Evolutionary conservation across 2,797 vertebrate species (phyloP).

Genomic region (Enoplosus armatus): DNA sequence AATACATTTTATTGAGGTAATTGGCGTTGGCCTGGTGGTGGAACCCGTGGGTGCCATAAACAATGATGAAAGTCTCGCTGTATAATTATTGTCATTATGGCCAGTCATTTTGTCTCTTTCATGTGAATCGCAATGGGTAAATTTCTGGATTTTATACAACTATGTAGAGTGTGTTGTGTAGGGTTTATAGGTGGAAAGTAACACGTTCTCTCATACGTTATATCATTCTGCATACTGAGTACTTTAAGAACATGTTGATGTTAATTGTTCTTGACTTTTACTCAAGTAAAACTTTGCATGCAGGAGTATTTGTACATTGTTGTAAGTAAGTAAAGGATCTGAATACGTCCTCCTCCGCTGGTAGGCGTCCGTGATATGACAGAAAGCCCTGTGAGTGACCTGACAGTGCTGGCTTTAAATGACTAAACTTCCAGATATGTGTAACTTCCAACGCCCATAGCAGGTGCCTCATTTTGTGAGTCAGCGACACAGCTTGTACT

Average conservation of each 20-base stretch:
- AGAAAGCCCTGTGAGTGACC: slow-evolving; percentile 31
- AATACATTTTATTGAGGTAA: slow-evolving; percentile 60
- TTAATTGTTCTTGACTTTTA: neutral
- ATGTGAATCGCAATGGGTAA: slow-evolving; percentile 26
- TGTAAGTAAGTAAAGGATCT: neutral
- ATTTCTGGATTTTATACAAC: slow-evolving; percentile 40
- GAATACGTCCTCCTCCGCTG: slow-evolving; percentile 9
- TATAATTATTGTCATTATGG: slow-evolving; percentile 59
- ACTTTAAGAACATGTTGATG: neutral
- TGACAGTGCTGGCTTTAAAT: slow-evolving; percentile 47
- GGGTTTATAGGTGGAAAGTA: slow-evolving; percentile 13
- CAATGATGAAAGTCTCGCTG: slow-evolving; percentile 48
- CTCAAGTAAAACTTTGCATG: neutral
- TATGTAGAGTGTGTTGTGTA: neutral
- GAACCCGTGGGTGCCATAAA: slow-evolving; percentile 49
- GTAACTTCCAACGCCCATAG: slow-evolving; percentile 61
- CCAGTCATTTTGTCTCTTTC: slow-evolving; percentile 46
- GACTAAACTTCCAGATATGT: slow-evolving; percentile 69
- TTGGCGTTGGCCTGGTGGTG: slow-evolving; percentile 51
- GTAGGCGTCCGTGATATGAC: slow-evolving; percentile 19
- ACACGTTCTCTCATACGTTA: neutral
- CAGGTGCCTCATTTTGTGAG: slow-evolving; percentile 60
- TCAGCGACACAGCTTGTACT: slow-evolving; percentile 26
- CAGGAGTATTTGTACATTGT: neutral
- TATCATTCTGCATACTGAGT: neutral